Conservation (phyloP, 2,797 vertebrate genomes). For the Taeniopygia guttata region DNA sequence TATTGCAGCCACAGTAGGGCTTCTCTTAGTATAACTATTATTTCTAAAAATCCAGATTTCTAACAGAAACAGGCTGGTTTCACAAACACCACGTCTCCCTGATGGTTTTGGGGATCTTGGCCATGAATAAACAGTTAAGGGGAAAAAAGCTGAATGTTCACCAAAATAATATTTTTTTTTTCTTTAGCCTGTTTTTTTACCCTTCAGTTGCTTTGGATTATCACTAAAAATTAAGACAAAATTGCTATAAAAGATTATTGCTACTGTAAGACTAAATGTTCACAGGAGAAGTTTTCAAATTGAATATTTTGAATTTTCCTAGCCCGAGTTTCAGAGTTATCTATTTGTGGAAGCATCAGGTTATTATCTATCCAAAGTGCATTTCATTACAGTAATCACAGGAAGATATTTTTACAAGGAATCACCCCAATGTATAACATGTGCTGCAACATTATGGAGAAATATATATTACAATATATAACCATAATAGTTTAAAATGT, state of each 20-base stretch:
- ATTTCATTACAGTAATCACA: constrained; percentile 6
- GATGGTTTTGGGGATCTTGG: background rate
- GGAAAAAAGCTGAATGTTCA: background rate
- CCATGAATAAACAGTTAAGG: background rate
- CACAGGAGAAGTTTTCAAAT: background rate
- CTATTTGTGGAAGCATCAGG: constrained; percentile 1
- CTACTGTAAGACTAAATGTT: background rate
- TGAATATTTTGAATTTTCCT: background rate
- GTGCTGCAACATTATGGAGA: background rate
- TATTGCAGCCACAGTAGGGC: background rate
- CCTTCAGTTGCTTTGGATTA: background rate
- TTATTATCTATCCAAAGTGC: background rate
- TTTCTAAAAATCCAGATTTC: background rate
- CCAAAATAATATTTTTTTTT: background rate
- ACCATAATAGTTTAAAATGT: background rate
- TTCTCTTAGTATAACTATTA: background rate
- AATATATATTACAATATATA: background rate
- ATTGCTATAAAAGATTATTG: background rate
- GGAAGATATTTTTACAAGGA: background rate
- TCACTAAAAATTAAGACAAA: background rate
- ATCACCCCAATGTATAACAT: background rate
- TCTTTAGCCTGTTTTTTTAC: background rate
- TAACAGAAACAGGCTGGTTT: background rate
- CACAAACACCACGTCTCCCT: background rate
- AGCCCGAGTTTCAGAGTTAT: background rate